Conservation (phyloP, 2,113 vertebrate species). For the Cisticola juncidis region DNA sequence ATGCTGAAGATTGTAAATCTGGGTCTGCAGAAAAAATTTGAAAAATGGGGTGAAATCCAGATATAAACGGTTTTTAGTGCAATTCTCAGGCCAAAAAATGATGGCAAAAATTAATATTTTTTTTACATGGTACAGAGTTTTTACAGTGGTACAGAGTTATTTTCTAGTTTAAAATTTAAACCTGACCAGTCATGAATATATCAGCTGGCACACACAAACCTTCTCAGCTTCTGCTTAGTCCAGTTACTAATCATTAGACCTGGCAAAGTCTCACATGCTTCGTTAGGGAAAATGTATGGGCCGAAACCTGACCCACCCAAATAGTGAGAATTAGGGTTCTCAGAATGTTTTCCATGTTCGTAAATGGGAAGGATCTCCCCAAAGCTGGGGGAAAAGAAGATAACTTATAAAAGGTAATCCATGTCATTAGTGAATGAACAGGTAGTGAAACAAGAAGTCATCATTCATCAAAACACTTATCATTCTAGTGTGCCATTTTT, state of each 20-base stretch:
- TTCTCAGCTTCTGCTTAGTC: background rate
- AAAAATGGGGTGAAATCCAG: background rate
- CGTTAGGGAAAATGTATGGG: rapidly evolving
- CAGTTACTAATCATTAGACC: background rate
- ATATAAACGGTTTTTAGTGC: background rate
- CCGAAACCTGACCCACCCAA: background rate
- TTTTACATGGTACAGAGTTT: too few species aligned
- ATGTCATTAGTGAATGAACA: background rate
- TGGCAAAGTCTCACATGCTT: background rate
- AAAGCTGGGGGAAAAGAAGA: background rate
- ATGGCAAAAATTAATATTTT: rapidly evolving
- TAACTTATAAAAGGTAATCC: background rate
- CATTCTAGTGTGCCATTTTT: background rate
- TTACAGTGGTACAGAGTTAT: background rate
- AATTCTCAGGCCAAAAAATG: background rate
- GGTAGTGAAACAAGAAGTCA: background rate
- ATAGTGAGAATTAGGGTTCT: background rate
- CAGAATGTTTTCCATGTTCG: background rate
- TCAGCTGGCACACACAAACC: background rate
- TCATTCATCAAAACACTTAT: background rate
- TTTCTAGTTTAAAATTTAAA: background rate
- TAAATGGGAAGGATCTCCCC: background rate
- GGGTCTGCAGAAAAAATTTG: background rate
- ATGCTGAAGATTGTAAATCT: background rate
- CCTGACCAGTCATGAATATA: background rate